Conservation (phyloP, 2,797 vertebrate genomes). For the Myotis daubentonii region DNA sequence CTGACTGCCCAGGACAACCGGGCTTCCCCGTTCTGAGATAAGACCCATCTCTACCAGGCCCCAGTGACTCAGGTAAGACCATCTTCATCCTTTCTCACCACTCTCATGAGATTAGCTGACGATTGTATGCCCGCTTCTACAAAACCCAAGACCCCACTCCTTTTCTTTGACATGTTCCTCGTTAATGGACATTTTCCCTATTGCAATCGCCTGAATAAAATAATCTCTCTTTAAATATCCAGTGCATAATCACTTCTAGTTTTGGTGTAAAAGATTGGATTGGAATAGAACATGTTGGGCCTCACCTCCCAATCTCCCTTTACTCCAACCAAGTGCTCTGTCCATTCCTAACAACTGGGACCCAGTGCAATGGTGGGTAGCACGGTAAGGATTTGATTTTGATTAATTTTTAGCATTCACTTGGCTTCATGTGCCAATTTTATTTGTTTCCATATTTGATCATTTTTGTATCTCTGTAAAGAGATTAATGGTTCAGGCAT, state of each 20-base stretch:
- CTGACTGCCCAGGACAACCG: neutral
- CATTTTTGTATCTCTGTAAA: neutral
- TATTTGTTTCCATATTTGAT: neutral
- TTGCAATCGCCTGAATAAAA: neutral
- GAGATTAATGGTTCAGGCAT: neutral
- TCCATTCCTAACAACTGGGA: neutral
- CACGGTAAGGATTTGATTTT: neutral
- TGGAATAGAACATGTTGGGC: neutral
- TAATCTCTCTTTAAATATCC: neutral
- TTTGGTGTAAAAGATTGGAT: neutral
- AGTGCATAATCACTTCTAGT: neutral
- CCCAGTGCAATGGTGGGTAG: neutral
- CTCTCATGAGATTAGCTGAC: too few species aligned
- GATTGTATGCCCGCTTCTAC: neutral
- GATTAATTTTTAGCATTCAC: neutral
- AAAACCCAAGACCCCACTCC: neutral
- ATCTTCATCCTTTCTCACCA: neutral
- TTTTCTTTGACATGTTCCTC: neutral
- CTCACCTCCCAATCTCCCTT: neutral
- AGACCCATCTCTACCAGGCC: too few species aligned
- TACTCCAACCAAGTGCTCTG: neutral
- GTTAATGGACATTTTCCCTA: neutral
- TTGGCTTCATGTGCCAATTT: neutral
- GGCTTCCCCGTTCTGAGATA: too few species aligned
- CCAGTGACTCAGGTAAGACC: neutral